Base-by-base conservation (phyloP, 2,888 invertebrate genomes). In the Hypomecis atomaria region DNA sequence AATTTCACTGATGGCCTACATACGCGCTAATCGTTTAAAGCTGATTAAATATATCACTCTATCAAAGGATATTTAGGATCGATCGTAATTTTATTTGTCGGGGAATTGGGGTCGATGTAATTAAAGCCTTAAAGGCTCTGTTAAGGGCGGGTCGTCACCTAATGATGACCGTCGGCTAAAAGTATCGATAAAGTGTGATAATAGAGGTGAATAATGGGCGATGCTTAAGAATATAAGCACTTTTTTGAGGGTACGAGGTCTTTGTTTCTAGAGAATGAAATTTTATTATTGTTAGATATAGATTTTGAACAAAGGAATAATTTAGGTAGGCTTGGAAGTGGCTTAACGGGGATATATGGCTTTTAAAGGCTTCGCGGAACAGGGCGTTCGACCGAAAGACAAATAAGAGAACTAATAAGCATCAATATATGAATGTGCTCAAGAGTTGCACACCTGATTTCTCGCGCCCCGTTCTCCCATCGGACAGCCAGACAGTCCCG, bases 81-180 rank as follows among this genome's bases (percentile, higher is more conserved):
- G 40, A 69, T 71, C 74, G 77, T 73, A 74, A 79, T 79, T 77
- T 75, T 69, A 69, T 72, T 74, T 70, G 68, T 67, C 52, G 65
- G 63, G 57, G 64, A 69, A 76, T 62, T 68, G 71, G 62, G 77
- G 74, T 62, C 65, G 67, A 47, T 38, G 74, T 78, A 75, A 79
- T 81, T 79, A 79, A 43, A 54, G 54, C 54, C 11, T 36, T 43
- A 54, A 70, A 78, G 66, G 71, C 64, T 71, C 72, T 74, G 78
- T 78, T 80, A 71, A 65, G 78, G 74, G 67, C 71, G 67, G 60
- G 56, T 52, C 64, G 48, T 72, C 62, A 59, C 66, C 69, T 67
- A 74, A 76, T 75, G 73, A 74, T 68, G 64, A 23, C 68, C 65
- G 54, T 37, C 59, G 64, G 59, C 45, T 11, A 42, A 62, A 52